Conservation (phyloP, 2,113 vertebrate genomes). For the Uria aalge region DNA sequence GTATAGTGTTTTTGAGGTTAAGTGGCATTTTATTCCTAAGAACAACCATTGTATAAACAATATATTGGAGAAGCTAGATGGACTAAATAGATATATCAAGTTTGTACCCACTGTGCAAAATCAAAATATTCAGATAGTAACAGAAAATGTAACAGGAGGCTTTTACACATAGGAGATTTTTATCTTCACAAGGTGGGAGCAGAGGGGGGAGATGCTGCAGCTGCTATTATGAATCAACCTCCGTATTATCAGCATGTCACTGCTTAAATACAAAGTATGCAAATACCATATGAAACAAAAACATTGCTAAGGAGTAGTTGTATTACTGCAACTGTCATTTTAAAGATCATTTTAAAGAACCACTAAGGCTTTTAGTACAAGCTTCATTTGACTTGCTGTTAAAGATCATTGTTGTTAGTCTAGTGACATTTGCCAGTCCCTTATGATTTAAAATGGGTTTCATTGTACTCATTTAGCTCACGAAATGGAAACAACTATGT, state of each 20-base stretch:
- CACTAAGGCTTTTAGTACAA: not conserved
- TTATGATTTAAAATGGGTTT: not conserved
- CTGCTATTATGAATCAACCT: not conserved
- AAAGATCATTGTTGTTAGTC: not conserved
- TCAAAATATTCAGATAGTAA: not conserved
- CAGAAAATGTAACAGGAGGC: not conserved
- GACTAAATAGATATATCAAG: not conserved
- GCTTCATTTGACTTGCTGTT: not conserved
- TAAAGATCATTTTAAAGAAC: not conserved
- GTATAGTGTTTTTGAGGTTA: not conserved
- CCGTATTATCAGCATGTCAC: not conserved
- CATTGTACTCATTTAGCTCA: conserved; percentile 45
- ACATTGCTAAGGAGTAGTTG: not conserved
- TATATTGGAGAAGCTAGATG: not conserved
- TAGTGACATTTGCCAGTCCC: not conserved
- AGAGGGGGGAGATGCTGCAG: not conserved
- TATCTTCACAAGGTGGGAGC: not conserved
- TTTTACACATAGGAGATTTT: not conserved
- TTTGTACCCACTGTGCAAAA: not conserved
- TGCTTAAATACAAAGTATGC: conserved; percentile 49
- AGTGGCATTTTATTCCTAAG: not conserved
- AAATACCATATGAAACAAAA: not conserved
- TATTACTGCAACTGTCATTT: not conserved
- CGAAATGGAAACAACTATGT: conserved; percentile 22
- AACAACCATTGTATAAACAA: not conserved